Evolutionary conservation across 2,888 invertebrate genomes (phyloP), one percentile per base, ranked within the genome.

Genomic region (Troilus luridus): DNA sequence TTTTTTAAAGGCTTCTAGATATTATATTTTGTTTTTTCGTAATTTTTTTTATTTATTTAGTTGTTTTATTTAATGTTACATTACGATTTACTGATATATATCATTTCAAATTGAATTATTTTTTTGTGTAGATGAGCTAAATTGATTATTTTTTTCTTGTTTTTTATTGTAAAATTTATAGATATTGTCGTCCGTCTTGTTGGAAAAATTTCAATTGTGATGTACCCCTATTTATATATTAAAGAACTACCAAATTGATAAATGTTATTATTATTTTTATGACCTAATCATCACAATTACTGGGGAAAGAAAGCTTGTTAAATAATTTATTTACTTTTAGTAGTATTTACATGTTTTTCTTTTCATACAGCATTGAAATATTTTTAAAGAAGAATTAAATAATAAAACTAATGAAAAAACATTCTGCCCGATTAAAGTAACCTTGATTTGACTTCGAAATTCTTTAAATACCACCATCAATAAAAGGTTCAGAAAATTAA

Each of bases 1-100:
- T 92, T 91, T 60, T 88, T 91, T 27, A 77, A 62, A 14, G 12
- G n/a, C 17, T 7, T 24, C 27, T 8, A 62, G n/a, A 19, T 12
- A 8, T 27, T 72, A 27, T 72, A 19, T 14, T 72, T 19, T 27
- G 5, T 72, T n/a, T 14, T 24, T 24, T 67, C n/a, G n/a, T n/a
- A n/a, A n/a, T n/a, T n/a, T n/a, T n/a, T n/a, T n/a, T n/a, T n/a
- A n/a, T n/a, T 67, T 24, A 14, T 14, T 14, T 72, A 72, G 14
- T 72, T 72, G 27, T 27, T 41, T 77, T 19, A 41, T 41, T 77
- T 14, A 27, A 17, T 77, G 72, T 77, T 77, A 27, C 72, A 24
- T 72, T 41, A 77, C 41, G 17, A 41, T 77, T 77, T 41, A 27
- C 27, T 17, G 24, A 77, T 41, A 41, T 41, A 17, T 77, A 41